phyloP scores from a whole-genome alignment of 2,888 invertebrate genomes.

The Acholoe squamosa region DNA sequence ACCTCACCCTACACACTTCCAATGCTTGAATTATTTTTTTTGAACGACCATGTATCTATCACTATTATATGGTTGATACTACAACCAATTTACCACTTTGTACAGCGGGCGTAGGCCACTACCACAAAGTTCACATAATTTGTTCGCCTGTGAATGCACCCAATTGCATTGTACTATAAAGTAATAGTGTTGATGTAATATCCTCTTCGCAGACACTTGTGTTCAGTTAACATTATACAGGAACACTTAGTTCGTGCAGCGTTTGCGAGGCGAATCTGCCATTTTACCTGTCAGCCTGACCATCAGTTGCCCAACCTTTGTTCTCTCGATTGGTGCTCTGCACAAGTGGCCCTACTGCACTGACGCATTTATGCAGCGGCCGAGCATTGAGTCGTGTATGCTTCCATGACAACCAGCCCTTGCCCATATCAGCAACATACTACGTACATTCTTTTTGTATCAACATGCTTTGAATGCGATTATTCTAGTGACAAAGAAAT shows the following conservation, averaged over 20 bases:
- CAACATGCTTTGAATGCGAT: slow-evolving; percentile 32
- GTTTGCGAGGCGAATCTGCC: slow-evolving; percentile 5
- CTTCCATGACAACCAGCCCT: slow-evolving; percentile 52
- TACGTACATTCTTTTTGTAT: slow-evolving; percentile 40
- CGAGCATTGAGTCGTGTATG: neutral
- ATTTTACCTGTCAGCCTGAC: slow-evolving; percentile 46
- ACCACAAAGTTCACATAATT: slow-evolving; percentile 47
- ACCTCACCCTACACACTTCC: slow-evolving; percentile 59
- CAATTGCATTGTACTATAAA: slow-evolving; percentile 50
- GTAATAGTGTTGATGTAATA: slow-evolving; percentile 49
- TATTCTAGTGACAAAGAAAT: slow-evolving; percentile 40
- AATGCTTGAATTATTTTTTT: slow-evolving; percentile 52
- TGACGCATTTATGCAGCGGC: slow-evolving; percentile 41
- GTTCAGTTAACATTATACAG: slow-evolving; percentile 37
- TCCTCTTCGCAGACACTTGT: slow-evolving; percentile 42
- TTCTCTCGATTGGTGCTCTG: slow-evolving; percentile 60
- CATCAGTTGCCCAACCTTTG: slow-evolving; percentile 41
- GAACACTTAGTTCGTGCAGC: slow-evolving; percentile 42
- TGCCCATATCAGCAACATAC: slow-evolving; percentile 45
- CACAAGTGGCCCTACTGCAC: slow-evolving; percentile 21
- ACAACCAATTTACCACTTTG: slow-evolving; percentile 48
- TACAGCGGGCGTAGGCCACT: slow-evolving; percentile 38
- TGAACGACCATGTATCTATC: slow-evolving; percentile 45
- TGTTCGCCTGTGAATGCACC: slow-evolving; percentile 50
- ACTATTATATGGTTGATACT: slow-evolving; percentile 55